Conservation (phyloP, 2,113 vertebrate genomes). For the Corydoras sp. region DNA sequence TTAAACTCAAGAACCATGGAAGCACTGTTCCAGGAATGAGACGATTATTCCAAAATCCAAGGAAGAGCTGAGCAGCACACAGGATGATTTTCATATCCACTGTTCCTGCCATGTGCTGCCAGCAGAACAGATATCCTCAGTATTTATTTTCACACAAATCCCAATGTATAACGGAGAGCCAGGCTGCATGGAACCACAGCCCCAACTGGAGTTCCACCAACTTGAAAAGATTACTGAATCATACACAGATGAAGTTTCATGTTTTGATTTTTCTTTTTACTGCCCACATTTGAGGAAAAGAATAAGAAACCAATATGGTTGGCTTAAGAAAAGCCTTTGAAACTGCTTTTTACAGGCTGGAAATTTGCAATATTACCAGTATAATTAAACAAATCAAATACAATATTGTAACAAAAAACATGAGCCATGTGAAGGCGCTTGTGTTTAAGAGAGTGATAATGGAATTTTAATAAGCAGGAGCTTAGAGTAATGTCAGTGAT, state of each 20-base stretch:
- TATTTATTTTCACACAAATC: conserved; percentile 48
- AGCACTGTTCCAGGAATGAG: too few relatives aligned
- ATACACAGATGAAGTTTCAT: conserved; percentile 51
- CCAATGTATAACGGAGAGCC: conserved; percentile 19
- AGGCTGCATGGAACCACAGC: conserved; percentile 39
- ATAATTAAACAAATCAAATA: too few relatives aligned
- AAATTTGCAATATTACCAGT: too few relatives aligned
- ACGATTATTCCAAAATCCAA: conserved; percentile 7
- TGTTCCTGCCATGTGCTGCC: conserved; percentile 8
- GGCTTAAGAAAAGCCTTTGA: conserved; percentile 24
- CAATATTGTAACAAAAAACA: too few relatives aligned
- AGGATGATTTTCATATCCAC: conserved; percentile 10
- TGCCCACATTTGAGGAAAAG: conserved; percentile 42
- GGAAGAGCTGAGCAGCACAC: neutral
- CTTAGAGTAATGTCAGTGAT: too few relatives aligned
- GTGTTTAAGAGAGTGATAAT: too few relatives aligned
- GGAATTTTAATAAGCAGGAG: too few relatives aligned
- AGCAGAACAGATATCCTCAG: conserved; percentile 47
- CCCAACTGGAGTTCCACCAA: conserved; percentile 53
- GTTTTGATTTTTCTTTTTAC: conserved; percentile 49
- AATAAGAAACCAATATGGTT: conserved; percentile 33
- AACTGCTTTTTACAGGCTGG: conserved; percentile 13
- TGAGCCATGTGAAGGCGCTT: too few relatives aligned
- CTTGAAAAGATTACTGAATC: conserved; percentile 48
- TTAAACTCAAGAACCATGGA: too few relatives aligned